Percentiles rank a stretch among this genome's conserved stretches.
Conservation (phyloP, 2,888 invertebrate genomes). For the Diarsia brunnea region DNA sequence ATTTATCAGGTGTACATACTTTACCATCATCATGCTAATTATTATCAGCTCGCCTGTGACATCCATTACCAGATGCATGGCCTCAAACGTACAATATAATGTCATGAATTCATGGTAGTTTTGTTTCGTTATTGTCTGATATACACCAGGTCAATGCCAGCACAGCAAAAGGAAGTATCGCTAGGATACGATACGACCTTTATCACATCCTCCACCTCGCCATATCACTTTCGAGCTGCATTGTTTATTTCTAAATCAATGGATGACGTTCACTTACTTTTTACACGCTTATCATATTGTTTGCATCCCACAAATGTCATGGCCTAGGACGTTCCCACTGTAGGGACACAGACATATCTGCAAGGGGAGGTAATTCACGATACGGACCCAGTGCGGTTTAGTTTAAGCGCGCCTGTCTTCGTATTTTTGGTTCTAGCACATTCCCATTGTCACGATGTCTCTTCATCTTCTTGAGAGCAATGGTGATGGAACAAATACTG, state of each 20-base stretch:
- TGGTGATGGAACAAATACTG: not conserved
- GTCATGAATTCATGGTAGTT: slow-evolving; percentile 1
- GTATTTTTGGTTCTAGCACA: not conserved
- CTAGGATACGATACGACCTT: slow-evolving; percentile 54
- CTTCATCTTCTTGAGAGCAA: not conserved
- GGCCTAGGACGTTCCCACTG: not conserved
- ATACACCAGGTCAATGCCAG: slow-evolving; percentile 54
- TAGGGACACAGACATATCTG: not conserved
- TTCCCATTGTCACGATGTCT: not conserved
- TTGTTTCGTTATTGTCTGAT: slow-evolving; percentile 31
- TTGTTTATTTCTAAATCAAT: slow-evolving; percentile 50
- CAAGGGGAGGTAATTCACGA: not conserved
- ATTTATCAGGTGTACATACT: not conserved
- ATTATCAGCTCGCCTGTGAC: not conserved
- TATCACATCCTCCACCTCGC: slow-evolving; percentile 54
- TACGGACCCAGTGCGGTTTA: not conserved
- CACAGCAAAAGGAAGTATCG: slow-evolving; percentile 32
- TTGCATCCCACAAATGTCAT: not conserved
- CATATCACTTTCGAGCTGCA: slow-evolving; percentile 26
- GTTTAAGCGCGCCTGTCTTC: not conserved
- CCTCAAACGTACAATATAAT: slow-evolving; percentile 14
- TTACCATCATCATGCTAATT: not conserved
- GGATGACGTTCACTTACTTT: slow-evolving; percentile 7
- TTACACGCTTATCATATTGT: not conserved
- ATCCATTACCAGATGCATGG: not conserved